A percentile compares a stretch with the other conserved stretches of the same genome.
Conservation (phyloP, 2,888 invertebrate genomes). For the Agapostemon virescens region DNA sequence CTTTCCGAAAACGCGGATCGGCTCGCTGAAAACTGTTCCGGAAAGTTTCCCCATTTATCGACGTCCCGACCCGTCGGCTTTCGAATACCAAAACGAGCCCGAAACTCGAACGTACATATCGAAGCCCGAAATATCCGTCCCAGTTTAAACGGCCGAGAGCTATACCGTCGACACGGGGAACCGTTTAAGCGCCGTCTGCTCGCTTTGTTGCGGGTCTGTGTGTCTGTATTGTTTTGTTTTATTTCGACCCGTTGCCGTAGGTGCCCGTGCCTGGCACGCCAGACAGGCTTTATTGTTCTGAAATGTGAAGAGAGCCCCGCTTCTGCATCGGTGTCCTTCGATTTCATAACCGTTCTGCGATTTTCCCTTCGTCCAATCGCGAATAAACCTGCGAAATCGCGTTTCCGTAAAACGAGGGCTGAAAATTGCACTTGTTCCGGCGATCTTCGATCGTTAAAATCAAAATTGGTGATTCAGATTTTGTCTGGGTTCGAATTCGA, state of each 20-base stretch:
- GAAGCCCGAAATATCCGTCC: conserved; percentile 74
- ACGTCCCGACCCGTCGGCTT: conserved; percentile 65
- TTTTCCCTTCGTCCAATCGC: not conserved
- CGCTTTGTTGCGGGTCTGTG: conserved; percentile 63
- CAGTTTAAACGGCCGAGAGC: conserved; percentile 71
- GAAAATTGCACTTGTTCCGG: too few species aligned
- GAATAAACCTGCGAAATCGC: too few species aligned
- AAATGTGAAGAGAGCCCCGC: conserved; percentile 62
- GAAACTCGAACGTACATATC: conserved; percentile 64
- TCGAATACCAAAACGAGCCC: conserved; percentile 64
- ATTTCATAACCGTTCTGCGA: not conserved
- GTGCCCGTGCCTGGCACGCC: conserved; percentile 68
- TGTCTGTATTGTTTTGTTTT: conserved; percentile 76
- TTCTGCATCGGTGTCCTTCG: not conserved
- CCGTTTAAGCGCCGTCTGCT: conserved; percentile 64
- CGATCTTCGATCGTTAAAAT: not conserved
- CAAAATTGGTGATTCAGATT: not conserved
- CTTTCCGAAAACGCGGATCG: conserved; percentile 45
- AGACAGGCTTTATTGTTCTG: conserved; percentile 66
- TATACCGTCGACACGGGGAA: conserved; percentile 45
- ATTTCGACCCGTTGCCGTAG: conserved; percentile 70
- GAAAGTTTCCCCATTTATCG: conserved; percentile 75
- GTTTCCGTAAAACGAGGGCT: too few species aligned
- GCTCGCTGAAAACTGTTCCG: conserved; percentile 58
- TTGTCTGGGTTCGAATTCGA: not conserved